Conservation (phyloP, 2,797 vertebrate species). For the Sylvilagus floridanus region DNA sequence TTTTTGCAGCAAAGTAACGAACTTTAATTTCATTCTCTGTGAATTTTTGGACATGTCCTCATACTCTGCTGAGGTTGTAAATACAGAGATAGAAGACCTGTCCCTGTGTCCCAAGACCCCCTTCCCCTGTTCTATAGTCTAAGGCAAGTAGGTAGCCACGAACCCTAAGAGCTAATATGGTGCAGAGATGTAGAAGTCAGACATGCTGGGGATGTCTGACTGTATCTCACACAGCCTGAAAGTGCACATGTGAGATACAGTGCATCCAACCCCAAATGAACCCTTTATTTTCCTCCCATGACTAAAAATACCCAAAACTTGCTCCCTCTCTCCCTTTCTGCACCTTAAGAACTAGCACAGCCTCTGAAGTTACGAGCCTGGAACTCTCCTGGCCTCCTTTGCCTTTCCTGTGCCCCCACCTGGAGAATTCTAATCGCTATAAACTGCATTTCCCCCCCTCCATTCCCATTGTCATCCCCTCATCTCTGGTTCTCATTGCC, state of each 20-base stretch:
- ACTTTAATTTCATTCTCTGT: no score
- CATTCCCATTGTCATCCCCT: not conserved
- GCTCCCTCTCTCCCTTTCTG: not conserved
- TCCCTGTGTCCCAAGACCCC: not conserved
- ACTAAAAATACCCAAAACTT: not conserved
- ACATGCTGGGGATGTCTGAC: not conserved
- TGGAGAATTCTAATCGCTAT: not conserved
- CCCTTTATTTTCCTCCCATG: not conserved
- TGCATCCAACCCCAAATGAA: not conserved
- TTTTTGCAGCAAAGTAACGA: no score
- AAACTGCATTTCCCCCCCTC: not conserved
- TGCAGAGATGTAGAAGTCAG: not conserved
- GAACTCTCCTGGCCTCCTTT: not conserved
- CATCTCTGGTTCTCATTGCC: not conserved
- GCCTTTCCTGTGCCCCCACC: not conserved
- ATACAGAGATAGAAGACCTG: not conserved
- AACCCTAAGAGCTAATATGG: not conserved
- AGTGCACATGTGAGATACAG: not conserved
- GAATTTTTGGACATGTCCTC: no score
- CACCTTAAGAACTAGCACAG: not conserved
- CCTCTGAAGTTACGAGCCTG: not conserved
- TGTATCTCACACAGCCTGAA: not conserved
- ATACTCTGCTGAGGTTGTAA: not conserved
- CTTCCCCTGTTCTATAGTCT: not conserved
- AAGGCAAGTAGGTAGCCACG: not conserved